phyloP scores from a whole-genome alignment of 2,797 vertebrate species.

The Gallinago nigripennis region DNA sequence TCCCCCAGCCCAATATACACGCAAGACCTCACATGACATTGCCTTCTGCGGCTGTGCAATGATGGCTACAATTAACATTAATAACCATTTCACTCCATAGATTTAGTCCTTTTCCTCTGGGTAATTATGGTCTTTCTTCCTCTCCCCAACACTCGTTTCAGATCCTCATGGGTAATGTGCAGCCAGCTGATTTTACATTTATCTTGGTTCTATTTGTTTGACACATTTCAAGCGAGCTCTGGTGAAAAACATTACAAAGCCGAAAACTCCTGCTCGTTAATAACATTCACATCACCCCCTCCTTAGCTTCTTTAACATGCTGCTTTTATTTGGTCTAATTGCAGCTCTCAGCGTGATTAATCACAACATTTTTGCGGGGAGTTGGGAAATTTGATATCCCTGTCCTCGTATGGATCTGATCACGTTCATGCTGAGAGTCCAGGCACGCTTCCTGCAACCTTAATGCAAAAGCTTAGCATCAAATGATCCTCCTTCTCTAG shows the following conservation, averaged over 20 bases:
- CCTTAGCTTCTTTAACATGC: conserved; percentile 10
- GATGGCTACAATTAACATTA: conserved; percentile 24
- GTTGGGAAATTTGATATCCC: conserved; percentile 36
- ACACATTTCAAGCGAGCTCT: conserved; percentile 17
- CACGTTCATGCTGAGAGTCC: conserved; percentile 14
- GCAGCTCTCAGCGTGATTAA: conserved; percentile 43
- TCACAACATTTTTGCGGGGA: conserved; percentile 45
- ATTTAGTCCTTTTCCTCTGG: conserved; percentile 34
- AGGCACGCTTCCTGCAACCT: conserved; percentile 6
- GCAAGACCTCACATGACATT: not conserved
- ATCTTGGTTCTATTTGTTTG: conserved; percentile 17
- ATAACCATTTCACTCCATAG: conserved; percentile 36
- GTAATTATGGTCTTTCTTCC: conserved; percentile 35
- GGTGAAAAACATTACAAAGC: not conserved
- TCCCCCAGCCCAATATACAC: rapidly evolving
- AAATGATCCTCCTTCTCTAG: not conserved
- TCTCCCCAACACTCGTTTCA: not conserved
- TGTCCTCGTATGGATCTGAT: conserved; percentile 50
- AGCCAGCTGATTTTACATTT: conserved; percentile 19
- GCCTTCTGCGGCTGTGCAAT: not conserved
- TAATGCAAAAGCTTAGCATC: not conserved
- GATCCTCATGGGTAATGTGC: not conserved
- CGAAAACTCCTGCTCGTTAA: conserved; percentile 17
- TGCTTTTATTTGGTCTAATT: conserved; percentile 65
- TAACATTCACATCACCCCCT: conserved; percentile 21